phyloP scores from a whole-genome alignment of 2,888 invertebrate genomes.

The Phasia obesa region DNA sequence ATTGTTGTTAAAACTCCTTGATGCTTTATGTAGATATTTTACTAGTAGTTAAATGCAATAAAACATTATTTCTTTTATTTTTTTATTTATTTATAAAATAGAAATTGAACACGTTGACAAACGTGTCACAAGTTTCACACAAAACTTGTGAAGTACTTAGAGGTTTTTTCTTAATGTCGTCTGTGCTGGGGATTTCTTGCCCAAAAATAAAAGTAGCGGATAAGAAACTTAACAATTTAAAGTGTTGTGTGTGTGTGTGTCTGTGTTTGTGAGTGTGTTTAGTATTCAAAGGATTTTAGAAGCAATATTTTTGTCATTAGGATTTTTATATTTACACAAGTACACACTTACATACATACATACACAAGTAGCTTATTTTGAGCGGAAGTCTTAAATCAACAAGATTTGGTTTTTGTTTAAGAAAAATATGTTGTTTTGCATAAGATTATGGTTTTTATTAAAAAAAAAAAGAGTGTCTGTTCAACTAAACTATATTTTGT shows the following conservation, averaged over 20 bases:
- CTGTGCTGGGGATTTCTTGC: not conserved
- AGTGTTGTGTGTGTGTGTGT: constrained; percentile 2
- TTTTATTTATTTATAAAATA: too few species aligned
- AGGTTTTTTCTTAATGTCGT: not conserved
- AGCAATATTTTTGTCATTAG: constrained; percentile 33
- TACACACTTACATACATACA: not conserved
- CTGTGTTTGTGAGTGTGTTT: not conserved
- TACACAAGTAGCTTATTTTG: constrained; percentile 38
- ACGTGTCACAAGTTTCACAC: constrained; percentile 73
- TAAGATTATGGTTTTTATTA: constrained; percentile 6
- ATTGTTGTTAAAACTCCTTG: constrained; percentile 21
- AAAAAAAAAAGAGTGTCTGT: not conserved
- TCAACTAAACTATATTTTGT: not conserved
- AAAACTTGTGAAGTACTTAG: constrained; percentile 71
- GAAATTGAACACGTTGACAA: constrained; percentile 66
- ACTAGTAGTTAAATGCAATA: constrained; percentile 47
- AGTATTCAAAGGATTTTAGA: constrained; percentile 48
- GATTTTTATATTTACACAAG: constrained; percentile 24
- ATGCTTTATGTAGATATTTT: constrained; percentile 8
- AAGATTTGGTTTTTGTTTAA: constrained; percentile 9
- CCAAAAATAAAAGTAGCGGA: constrained; percentile 12
- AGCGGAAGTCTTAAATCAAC: constrained; percentile 57
- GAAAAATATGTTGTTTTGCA: constrained; percentile 16
- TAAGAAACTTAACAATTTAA: constrained; percentile 33
- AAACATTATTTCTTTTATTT: constrained; percentile 31